Conservation (phyloP, 2,113 vertebrate genomes). For the Ctenodactylus gundi region DNA sequence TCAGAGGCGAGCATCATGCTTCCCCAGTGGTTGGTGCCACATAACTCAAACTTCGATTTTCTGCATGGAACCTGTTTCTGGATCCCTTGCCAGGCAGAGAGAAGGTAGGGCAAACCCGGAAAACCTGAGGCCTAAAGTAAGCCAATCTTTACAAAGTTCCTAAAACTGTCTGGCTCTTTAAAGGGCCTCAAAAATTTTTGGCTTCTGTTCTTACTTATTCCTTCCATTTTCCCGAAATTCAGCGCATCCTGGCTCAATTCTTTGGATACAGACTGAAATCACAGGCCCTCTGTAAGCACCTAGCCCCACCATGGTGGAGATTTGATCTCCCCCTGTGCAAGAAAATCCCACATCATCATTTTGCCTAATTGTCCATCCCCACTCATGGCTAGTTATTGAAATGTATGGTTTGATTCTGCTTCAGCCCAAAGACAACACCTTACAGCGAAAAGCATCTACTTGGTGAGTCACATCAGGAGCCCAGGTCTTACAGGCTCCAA, state of each 20-base stretch:
- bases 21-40: rapidly evolving
- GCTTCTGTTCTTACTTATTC: not conserved
- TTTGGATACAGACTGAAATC: not conserved
- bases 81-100: not conserved
- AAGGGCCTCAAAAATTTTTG: not conserved
- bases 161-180: not conserved
- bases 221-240: not conserved
- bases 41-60: not conserved
- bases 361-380: not conserved
- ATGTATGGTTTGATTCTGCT: not conserved
- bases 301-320: not conserved
- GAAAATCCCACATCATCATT: not conserved
- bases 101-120: not conserved
- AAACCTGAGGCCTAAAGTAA: not conserved
- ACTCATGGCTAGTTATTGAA: not conserved
- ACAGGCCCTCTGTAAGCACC: not conserved
- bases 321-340: not conserved
- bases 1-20: rapidly evolving
- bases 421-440: not conserved
- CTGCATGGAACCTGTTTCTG: not conserved
- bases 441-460: not conserved
- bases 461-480: no score
- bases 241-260: not conserved
- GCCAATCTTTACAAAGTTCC: not conserved
- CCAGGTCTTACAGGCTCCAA: no score